Evolutionary conservation across 2,113 vertebrate species (phyloP), one percentile per base, ranked within the genome.

Genomic region (Petromus typicus): DNA sequence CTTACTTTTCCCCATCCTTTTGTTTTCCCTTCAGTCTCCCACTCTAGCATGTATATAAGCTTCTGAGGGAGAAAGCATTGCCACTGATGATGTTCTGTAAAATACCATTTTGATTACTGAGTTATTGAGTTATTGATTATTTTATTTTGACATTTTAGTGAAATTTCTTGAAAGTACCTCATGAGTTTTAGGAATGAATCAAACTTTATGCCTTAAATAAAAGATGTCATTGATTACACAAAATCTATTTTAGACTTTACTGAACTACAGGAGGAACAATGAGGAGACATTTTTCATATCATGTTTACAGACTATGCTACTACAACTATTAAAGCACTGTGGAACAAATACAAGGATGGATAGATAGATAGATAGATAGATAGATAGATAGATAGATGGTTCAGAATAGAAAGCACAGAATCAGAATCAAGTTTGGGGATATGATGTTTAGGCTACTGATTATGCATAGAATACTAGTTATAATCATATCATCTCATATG

Each of bases 171-270:
- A 11, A 40, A 94, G 54, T 88, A 80, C 37, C 34, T 14, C 80
- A 27, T 85, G 79, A 54, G 20, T 69, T 92, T 86, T 69, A 88
- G 20, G 7, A 57, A 85, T n/a, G 7, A 66, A 80, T 1, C 5
- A 25, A 20, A 61, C 34, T 82, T n/a, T 25, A 48, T 80, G 71
- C 59, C 64, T 89, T 89, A 45, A 89, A 48, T 80, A 94, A 92
- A 23, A 64, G 1, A 48, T 61, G 10, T 45, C 18, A 85, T 10
- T 89, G 16, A 80, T 91, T 75, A 91, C 59, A 81, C 25, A 25
- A 91, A 37, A 30, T 18, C 0, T 40, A 75, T 3, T 1, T 27
- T 71, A 76, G 64, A 86, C 0, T 61, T 48, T 76, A 67, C 20
- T 67, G 59, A 85, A 5, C 3, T 69, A 20, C 5, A 1, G 18